phyloP scores from a whole-genome alignment of 2,797 vertebrate genomes.

The Gallinago nigripennis region DNA sequence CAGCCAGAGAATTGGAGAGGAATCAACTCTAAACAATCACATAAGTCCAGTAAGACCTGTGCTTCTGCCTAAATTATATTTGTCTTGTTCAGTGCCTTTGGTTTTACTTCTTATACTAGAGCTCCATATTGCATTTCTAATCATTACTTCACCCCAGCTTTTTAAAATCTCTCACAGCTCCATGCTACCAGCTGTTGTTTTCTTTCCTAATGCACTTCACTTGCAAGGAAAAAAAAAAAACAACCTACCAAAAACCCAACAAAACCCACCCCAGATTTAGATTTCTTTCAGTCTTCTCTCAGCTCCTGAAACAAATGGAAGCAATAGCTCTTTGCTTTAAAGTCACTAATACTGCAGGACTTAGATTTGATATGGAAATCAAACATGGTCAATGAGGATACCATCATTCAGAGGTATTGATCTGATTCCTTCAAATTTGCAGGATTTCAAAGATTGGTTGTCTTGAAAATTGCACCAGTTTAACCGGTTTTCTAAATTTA shows the following conservation, averaged over 20 bases:
- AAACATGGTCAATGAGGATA: background rate
- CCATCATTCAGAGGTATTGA: background rate
- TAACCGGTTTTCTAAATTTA: background rate
- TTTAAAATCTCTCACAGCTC: constrained; percentile 64
- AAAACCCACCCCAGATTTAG: background rate
- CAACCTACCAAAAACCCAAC: background rate
- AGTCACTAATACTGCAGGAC: background rate
- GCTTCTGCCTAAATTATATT: constrained; percentile 32
- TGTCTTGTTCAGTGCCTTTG: background rate
- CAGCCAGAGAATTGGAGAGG: background rate
- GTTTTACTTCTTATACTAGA: constrained; percentile 40
- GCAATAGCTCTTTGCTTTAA: background rate
- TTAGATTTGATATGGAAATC: constrained; percentile 1
- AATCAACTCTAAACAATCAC: constrained; percentile 2
- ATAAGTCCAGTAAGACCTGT: constrained; percentile 5
- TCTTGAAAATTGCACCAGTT: background rate
- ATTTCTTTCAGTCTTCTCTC: constrained; percentile 50
- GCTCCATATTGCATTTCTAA: constrained; percentile 66
- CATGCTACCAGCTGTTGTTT: constrained; percentile 74
- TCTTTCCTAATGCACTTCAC: constrained; percentile 67
- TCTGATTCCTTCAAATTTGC: background rate
- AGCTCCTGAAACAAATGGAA: constrained; percentile 36
- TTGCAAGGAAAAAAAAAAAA: constrained; percentile 8
- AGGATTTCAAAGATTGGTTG: background rate
- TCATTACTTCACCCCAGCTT: constrained; percentile 64